phyloP scores from a whole-genome alignment of 2,888 invertebrate species.

The Pseudeuparius sepicola region DNA sequence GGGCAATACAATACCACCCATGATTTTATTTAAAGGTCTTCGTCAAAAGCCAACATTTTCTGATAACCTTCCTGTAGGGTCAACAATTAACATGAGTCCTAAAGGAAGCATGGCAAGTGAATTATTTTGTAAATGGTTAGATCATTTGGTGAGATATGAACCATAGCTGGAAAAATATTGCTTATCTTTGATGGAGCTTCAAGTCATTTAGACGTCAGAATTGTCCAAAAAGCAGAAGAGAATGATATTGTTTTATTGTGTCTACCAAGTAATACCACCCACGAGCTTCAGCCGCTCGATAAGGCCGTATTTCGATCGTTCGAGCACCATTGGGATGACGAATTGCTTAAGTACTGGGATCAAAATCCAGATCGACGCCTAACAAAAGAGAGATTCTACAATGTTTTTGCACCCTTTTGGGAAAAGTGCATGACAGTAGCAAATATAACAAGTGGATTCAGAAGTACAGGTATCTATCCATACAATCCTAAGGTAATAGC shows the following conservation, averaged over 20 bases:
- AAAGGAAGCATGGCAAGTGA: too few relatives aligned
- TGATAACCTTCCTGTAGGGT: too few relatives aligned
- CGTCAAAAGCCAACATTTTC: constrained; percentile 24
- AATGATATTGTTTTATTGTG: constrained; percentile 29
- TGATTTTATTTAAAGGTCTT: too few relatives aligned
- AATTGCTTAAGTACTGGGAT: constrained; percentile 29
- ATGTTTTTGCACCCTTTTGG: constrained; percentile 16
- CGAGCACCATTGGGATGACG: constrained; percentile 33
- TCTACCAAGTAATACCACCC: constrained; percentile 33
- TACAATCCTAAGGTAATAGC: constrained; percentile 16
- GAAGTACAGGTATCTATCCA: constrained; percentile 19
- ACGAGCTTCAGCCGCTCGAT: constrained; percentile 33
- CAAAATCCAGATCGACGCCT: constrained; percentile 19
- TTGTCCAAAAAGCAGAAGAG: constrained; percentile 29
- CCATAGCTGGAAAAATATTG: constrained; percentile 20
- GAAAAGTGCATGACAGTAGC: constrained; percentile 16
- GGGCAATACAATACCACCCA: too few relatives aligned
- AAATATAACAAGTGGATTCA: too few relatives aligned
- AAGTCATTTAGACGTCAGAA: constrained; percentile 26
- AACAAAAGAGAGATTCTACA: constrained; percentile 28
- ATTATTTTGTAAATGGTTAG: too few relatives aligned
- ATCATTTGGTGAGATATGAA: too few relatives aligned
- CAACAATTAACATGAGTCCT: too few relatives aligned
- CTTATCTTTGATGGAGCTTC: constrained; percentile 28
- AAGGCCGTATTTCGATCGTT: constrained; percentile 30